These are phyloP conservation scores for Lucilia cuprina DNA, from an alignment of 1,140 invertebrate species.

Conservation along the genomic window DNA sequence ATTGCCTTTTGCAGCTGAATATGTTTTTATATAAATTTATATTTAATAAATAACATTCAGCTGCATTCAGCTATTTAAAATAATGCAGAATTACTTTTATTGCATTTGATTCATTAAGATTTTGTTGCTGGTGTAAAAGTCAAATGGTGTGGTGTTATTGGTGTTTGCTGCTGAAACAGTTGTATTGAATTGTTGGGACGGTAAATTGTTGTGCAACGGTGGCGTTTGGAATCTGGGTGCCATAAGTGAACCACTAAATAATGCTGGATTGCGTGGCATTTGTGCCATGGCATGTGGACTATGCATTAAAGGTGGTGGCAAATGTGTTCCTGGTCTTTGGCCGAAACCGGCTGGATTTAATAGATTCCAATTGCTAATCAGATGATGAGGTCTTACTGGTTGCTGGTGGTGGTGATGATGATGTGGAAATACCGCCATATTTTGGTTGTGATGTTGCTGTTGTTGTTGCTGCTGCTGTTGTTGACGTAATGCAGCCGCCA, in stretches of 20 bases:
- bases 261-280: constrained; percentile 6
- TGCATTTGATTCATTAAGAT: constrained; percentile 32
- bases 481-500: constrained; percentile 42
- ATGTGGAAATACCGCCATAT: constrained; percentile 24
- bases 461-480: constrained; percentile 41
- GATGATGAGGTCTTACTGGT: constrained; percentile 19
- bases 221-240: constrained; percentile 35
- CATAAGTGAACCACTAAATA: constrained; percentile 35
- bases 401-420: constrained; percentile 12
- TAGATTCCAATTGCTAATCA: constrained; percentile 22
- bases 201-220: constrained; percentile 36
- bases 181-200: constrained; percentile 37
- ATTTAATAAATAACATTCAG: not conserved
- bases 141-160: constrained; percentile 25
- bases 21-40: not conserved
- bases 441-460: constrained; percentile 42
- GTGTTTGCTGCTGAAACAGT: not conserved
- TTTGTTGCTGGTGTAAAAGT: constrained; percentile 35
- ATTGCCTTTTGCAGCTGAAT: not conserved
- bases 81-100: not conserved
- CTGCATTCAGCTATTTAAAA: not conserved
- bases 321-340: not conserved
- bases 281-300: not conserved
- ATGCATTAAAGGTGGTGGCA: constrained; percentile 28
- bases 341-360: constrained; percentile 24